Base-by-base conservation (phyloP, 92 coral and sea anemone species). In the Phenganax stokvisi region DNA sequence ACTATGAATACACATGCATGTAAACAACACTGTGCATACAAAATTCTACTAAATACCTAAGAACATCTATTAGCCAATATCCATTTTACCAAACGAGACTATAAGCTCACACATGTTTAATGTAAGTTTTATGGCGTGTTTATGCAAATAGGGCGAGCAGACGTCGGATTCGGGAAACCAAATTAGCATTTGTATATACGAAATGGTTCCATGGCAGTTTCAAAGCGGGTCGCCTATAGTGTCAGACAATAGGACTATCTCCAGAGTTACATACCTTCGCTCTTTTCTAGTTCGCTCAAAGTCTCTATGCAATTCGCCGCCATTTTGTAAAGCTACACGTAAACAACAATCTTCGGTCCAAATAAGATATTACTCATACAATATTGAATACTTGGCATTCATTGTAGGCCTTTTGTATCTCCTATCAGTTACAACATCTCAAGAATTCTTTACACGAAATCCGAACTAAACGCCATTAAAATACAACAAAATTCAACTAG, bases 1-100 rank as follows among this genome's bases (percentile, higher is more conserved):
- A 89, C 98, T 93, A 72, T 57, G 81, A 86, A 80, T 57, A 69
- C 64, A 84, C 85, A 16, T 75, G 28, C 53, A 27, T 9, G 16
- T 37, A 11, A 16, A 53, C 20, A 30, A 30, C 54, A 51, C 29
- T 55, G 5, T 70, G 60, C 57, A 17, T 17, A 56, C 63, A 29
- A 74, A 47, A 68, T 71, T 83, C 11, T 29, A 71, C 67, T 57
- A 54, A 84, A 52, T 63, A 20, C 25, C 25, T 20, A 30, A 72
- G 63, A 52, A 76, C 28, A 54, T 37, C 64, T 84, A 76, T 67
- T 65, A 71, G 29, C 60, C 77, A 84, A 1, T 37, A 76, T 20
- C 61, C 71, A 66, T 56, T 76, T 76, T 57, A 75, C 72, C 68
- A 59, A 84, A 55, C 80, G 63, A 76, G 69, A 37, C 11, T 68